A percentile compares a stretch with the other conserved stretches of the same genome.
These are phyloP conservation scores for Sebastes goodei DNA, from an alignment of 2,797 vertebrate species.

Conservation along the genomic window DNA sequence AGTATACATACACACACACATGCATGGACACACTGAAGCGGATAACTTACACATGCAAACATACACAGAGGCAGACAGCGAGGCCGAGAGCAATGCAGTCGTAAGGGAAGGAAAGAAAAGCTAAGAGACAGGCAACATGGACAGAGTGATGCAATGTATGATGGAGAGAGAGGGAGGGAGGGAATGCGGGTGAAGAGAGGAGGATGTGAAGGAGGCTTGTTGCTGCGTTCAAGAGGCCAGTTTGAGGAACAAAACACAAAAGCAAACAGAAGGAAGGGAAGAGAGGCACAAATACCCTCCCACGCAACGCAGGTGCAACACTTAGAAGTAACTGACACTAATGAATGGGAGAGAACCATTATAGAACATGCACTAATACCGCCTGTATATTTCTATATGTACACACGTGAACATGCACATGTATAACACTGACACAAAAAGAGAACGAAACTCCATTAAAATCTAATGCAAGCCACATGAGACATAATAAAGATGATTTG, in stretches of 20 bases:
- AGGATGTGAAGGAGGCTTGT: background rate
- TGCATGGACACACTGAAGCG: background rate
- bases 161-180: background rate
- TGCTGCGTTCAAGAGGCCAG: background rate
- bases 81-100: background rate
- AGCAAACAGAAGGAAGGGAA: background rate
- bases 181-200: background rate
- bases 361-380: background rate
- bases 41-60: constrained; percentile 4
- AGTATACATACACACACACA: background rate
- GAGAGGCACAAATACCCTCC: background rate
- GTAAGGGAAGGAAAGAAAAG: background rate
- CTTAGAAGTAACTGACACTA: background rate
- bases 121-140: background rate
- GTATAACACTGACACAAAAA: background rate
- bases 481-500: background rate
- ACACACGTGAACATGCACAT: background rate
- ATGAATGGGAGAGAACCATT: background rate
- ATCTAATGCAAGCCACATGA: background rate
- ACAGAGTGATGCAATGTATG: background rate
- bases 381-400: background rate
- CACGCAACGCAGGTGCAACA: background rate
- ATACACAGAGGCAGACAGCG: background rate
- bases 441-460: background rate
- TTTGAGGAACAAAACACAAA: background rate